Evolutionary conservation across 2,888 invertebrate species (phyloP), one percentile per base, ranked within the genome.

Genomic region (Agonopterix arenella): DNA sequence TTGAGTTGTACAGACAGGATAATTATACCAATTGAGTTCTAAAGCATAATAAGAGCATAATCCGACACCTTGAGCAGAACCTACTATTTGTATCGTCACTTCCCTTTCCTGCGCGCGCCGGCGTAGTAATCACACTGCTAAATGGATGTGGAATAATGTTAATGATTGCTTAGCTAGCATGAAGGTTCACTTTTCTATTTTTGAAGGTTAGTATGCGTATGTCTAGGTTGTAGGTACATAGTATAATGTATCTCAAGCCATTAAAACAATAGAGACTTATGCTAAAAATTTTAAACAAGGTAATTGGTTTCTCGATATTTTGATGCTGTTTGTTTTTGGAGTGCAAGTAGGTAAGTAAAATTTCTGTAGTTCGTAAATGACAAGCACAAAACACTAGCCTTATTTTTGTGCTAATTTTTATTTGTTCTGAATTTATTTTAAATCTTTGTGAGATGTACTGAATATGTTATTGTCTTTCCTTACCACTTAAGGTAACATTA

Each of bases 91-190:
- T 68, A 69, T 62, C 70, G 69, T 66, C 68, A 82, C 76, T 86
- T 84, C 84, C 83, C 60, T 79, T 85, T 84, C 84, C 84, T 83
- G 76, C 57, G 52, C 51, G 28, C 28, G 28, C 28, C 2, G 28
- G 28, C 28, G 28, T 4, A 13, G 7, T 60, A 79, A 76, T 77
- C 62, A 68, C 58, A 40, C 13, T 11, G 58, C 67, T 76, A 73
- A 75, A 71, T 68, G 61, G 66, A 64, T 55, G 63, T 57, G 62
- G 61, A 64, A 60, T 61, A 58, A 58, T 64, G 61, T 54, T 64
- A 64, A 72, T 59, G 54, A 64, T 57, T 64, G 60, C 56, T 57
- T 58, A 65, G 43, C 53, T 51, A 51, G 52, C 68, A 67, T 76
- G 80, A 83, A 84, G 84, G 84, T 63, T 55, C 51, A 47, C 55